Evolutionary conservation across 2,113 vertebrate genomes (phyloP).

Genomic region (Lepidothrix coronata): DNA sequence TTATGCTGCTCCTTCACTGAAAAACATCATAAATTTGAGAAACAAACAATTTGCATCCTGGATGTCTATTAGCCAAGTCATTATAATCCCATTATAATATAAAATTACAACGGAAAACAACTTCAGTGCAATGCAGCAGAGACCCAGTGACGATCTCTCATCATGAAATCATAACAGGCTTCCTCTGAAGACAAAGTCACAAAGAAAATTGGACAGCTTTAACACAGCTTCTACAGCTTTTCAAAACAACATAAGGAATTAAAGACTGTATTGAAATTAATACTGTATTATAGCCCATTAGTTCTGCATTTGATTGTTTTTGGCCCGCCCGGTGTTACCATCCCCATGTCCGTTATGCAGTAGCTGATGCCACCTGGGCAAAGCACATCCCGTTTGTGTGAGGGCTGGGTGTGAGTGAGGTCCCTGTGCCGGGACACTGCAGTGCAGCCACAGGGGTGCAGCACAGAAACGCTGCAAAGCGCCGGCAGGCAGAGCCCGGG

Average conservation of each 20-base stretch:
- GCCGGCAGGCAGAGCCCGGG: neutral
- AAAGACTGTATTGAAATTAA: neutral
- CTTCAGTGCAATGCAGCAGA: neutral
- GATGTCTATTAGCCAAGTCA: neutral
- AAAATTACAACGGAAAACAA: neutral
- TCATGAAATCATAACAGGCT: neutral
- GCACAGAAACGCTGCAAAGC: neutral
- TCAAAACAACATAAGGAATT: neutral
- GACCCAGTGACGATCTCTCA: neutral
- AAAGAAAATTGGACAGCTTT: neutral
- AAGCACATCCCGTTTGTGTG: neutral
- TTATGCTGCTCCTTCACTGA: neutral
- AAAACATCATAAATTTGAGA: neutral
- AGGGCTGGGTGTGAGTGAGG: neutral
- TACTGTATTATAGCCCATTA: rapidly evolving
- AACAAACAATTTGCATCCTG: neutral
- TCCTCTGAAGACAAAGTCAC: neutral
- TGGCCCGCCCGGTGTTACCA: rapidly evolving
- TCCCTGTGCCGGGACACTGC: neutral
- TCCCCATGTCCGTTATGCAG: neutral
- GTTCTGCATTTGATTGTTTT: neutral
- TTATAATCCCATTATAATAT: neutral
- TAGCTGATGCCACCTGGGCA: neutral
- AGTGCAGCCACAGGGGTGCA: neutral
- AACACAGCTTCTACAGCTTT: neutral